Evolutionary conservation across 2,888 invertebrate genomes (phyloP).

Genomic region (Stictocephala bisonia): DNA sequence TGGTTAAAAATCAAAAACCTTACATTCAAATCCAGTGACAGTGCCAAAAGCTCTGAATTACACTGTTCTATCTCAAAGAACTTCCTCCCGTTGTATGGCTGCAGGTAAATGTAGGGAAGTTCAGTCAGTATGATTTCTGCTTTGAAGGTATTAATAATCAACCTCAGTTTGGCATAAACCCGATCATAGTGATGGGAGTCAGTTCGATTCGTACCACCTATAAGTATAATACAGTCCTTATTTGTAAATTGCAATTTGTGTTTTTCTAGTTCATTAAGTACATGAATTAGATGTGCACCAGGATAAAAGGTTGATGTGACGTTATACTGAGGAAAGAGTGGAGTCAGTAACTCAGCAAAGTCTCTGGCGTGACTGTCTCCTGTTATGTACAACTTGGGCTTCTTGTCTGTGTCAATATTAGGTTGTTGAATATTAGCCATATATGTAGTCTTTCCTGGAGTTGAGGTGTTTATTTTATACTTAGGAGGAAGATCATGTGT

Average conservation of each 20-base stretch:
- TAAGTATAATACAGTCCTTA: not conserved
- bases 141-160: too few species aligned
- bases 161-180: too few species aligned
- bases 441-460: not conserved
- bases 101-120: too few species aligned
- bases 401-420: not conserved
- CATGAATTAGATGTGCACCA: not conserved
- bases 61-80: too few species aligned
- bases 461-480: not conserved
- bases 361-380: slow-evolving; percentile 1
- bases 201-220: not conserved
- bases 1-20: too few species aligned
- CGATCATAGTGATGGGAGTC: not conserved
- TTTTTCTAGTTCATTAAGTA: not conserved
- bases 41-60: too few species aligned
- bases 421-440: not conserved
- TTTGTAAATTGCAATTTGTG: not conserved
- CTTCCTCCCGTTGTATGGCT: too few species aligned
- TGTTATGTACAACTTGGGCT: not conserved
- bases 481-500: not conserved
- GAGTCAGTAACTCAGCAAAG: not conserved
- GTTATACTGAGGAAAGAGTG: not conserved
- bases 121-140: too few species aligned
- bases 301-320: not conserved
- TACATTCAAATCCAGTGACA: too few species aligned